A percentile compares a stretch with the other conserved stretches of the same genome.
phyloP scores from a whole-genome alignment of 2,888 invertebrate species.

The Beris chalybata region DNA sequence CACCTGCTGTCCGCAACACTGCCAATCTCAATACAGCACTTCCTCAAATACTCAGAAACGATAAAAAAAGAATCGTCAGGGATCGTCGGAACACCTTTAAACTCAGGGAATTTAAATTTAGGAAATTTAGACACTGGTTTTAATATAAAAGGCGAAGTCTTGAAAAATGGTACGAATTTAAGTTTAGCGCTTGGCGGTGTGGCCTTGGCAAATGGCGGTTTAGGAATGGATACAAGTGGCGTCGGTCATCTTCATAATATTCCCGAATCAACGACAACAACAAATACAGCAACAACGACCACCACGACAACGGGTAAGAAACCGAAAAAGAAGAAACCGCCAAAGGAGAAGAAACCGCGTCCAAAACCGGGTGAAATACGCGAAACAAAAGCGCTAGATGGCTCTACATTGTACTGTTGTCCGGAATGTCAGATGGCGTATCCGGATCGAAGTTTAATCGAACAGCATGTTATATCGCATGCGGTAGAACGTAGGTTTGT shows the following conservation, averaged over 20 bases:
- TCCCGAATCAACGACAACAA: constrained; percentile 48
- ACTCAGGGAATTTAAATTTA: constrained; percentile 53
- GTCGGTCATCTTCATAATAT: constrained; percentile 35
- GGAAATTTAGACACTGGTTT: constrained; percentile 50
- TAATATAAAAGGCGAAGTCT: constrained; percentile 52
- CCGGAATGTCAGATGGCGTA: constrained; percentile 90
- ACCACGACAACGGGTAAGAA: constrained; percentile 53
- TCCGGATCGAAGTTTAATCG: constrained; percentile 79
- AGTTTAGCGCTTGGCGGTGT: constrained; percentile 55
- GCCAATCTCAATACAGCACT: constrained; percentile 58
- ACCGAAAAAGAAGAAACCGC: constrained; percentile 60
- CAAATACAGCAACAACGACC: constrained; percentile 51
- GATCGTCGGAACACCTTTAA: constrained; percentile 50
- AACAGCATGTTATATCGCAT: constrained; percentile 85
- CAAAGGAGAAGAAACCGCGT: constrained; percentile 77
- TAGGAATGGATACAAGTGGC: constrained; percentile 27
- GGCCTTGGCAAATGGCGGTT: constrained; percentile 47
- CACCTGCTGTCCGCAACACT: constrained; percentile 57
- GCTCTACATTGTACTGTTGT: constrained; percentile 82
- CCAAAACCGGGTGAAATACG: constrained; percentile 64
- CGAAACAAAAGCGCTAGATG: constrained; percentile 69
- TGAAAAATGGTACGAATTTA: constrained; percentile 54
- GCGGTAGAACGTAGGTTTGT: constrained; percentile 83
- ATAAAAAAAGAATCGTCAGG: constrained; percentile 57
- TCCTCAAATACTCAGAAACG: constrained; percentile 58